Conservation (phyloP, 2,797 vertebrate species). For the Lutjanus campechanus region DNA sequence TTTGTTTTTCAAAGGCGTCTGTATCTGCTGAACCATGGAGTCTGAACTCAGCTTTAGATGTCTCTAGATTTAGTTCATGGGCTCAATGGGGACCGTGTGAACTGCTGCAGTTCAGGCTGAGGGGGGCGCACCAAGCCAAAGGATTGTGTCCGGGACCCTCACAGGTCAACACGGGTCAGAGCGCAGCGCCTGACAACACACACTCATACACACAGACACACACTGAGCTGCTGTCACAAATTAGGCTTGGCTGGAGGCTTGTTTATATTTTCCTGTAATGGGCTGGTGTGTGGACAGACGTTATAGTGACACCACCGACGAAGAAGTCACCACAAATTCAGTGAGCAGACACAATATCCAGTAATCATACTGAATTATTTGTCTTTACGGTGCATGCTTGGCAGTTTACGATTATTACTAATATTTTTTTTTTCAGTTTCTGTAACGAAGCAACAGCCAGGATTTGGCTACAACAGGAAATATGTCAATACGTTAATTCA, state of each 20-base stretch:
- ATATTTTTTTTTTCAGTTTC: too few relatives aligned
- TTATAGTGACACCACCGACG: neutral
- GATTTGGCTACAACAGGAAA: too few relatives aligned
- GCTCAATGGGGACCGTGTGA: slow-evolving; percentile 77
- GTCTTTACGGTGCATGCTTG: neutral
- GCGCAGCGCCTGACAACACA: slow-evolving; percentile 82
- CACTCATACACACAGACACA: neutral
- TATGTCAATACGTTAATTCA: too few relatives aligned
- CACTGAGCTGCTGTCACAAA: slow-evolving; percentile 31
- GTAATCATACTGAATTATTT: neutral
- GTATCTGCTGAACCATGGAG: slow-evolving; percentile 50
- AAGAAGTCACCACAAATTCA: neutral
- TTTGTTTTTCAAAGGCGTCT: slow-evolving; percentile 37
- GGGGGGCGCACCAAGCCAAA: slow-evolving; percentile 85
- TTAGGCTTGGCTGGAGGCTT: slow-evolving; percentile 40
- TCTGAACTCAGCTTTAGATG: slow-evolving; percentile 39
- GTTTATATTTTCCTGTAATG: slow-evolving; percentile 20
- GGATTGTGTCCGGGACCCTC: slow-evolving; percentile 76
- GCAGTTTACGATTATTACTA: neutral
- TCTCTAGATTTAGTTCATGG: slow-evolving; percentile 30
- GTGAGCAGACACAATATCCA: too few relatives aligned
- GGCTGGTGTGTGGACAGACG: neutral
- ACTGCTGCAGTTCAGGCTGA: slow-evolving; percentile 81
- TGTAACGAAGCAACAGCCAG: too few relatives aligned
- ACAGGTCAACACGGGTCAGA: slow-evolving; percentile 84